Base-by-base conservation (phyloP, 2,797 vertebrate genomes). In the Rhynchonycteris naso region DNA sequence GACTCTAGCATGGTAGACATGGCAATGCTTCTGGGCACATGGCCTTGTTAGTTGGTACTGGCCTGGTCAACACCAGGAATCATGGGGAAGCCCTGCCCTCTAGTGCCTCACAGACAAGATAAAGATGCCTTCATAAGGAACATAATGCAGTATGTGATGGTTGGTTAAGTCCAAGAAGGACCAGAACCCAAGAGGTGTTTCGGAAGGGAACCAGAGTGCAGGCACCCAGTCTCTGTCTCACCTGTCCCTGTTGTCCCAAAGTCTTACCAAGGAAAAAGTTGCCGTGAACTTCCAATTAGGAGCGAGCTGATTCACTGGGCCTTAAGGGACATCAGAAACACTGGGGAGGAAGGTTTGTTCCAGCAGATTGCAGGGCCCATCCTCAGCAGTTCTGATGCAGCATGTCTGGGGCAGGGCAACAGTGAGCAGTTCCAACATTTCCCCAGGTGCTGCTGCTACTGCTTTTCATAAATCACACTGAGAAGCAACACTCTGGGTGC, bases 381-480 rank as follows among this genome's bases (percentile, higher is more conserved):
- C 13, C 47, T 14, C 26, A 26, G 33, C 28, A 21, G 19, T 10
- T 35, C 68, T n/a, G 18, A 35, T 4, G 52, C 19, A 59, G 24
- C 1, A 0, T 4, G 13, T 35, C 56, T 43, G 1, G 56, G 15
- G 11, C n/a, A 18, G 16, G 43, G 4, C 22, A 8, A 1, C 19
- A 5, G 4, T 28, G 0, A 24, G 4, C 18, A 7, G 35, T 30
- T 52, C 68, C 19, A 9, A 30, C 30, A 16, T 16, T 47, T 35
- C 35, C 50, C 72, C 15, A 10, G 22, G 2, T 28, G 24, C 14
- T 8, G 18, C 80, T 68, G 14, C 4, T 8, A 24, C 56, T 14
- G 1, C 22, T n/a, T 12, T 13, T 11, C 26, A 2, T 1, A 6
- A 5, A 18, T 8, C 68, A 28, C 24, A 7, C 30, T 2, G 10